These are phyloP conservation scores for Drosophila quadrilineata DNA, from an alignment of 1,140 invertebrate species.

Conservation along the genomic window DNA sequence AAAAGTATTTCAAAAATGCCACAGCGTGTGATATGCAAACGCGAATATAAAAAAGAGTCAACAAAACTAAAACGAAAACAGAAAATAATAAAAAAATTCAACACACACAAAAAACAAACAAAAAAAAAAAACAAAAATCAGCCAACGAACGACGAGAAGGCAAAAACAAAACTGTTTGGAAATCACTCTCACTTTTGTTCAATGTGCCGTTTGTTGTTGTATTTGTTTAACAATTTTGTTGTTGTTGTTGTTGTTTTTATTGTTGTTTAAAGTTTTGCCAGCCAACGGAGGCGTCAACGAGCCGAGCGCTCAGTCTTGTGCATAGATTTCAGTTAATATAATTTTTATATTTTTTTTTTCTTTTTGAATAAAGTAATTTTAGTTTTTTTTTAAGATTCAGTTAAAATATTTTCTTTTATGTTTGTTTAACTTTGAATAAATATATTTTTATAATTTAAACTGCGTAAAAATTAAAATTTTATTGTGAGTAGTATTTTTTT, in stretches of 20 bases:
- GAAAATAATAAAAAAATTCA: no score
- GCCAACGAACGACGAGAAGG: constrained; percentile 30
- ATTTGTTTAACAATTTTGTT: constrained; percentile 34
- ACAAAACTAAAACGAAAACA: constrained; percentile 27
- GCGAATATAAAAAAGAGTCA: constrained; percentile 43
- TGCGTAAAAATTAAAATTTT: no score
- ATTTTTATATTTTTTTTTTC: constrained; percentile 18
- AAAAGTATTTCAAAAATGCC: constrained; percentile 63
- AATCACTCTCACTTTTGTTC: constrained; percentile 81
- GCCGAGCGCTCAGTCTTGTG: background rate
- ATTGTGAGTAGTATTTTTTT: no score
- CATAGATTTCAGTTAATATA: constrained; percentile 1
- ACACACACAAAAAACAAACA: constrained; percentile 15
- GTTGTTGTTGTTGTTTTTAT: constrained; percentile 25
- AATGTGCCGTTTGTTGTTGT: constrained; percentile 55
- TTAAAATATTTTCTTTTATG: no score
- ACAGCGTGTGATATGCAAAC: constrained; percentile 54
- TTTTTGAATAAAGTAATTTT: constrained; percentile 28
- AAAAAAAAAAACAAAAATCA: constrained; percentile 30
- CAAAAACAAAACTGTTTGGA: constrained; percentile 56
- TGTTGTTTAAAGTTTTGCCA: constrained; percentile 45
- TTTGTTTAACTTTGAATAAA: no score
- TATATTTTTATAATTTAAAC: no score
- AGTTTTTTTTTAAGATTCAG: constrained; percentile 21
- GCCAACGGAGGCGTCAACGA: constrained; percentile 32